These are phyloP conservation scores for Strigamia transsilvanica DNA, from an alignment of 2,888 invertebrate genomes.

Conservation along the genomic window DNA sequence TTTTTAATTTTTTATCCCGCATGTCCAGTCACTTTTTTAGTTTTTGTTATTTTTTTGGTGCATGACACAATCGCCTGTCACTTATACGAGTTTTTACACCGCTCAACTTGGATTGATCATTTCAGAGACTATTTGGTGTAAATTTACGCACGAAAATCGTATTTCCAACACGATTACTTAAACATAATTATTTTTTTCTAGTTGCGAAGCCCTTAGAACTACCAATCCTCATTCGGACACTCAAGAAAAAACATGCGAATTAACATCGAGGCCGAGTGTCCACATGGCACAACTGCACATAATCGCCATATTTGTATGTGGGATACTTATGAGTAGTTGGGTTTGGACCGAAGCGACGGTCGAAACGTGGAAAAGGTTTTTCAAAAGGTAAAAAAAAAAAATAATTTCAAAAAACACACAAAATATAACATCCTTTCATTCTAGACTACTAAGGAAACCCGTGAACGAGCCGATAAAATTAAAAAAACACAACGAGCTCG, in stretches of 20 bases:
- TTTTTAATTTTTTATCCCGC: conserved; percentile 51
- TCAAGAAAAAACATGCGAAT: conserved; percentile 68
- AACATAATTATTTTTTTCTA: background rate
- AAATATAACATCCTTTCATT: conserved; percentile 31
- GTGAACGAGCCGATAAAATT: conserved; percentile 64
- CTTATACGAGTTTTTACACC: conserved; percentile 80
- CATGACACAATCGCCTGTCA: conserved; percentile 83
- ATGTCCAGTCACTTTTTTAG: conserved; percentile 71
- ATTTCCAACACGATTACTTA: background rate
- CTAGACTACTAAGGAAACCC: conserved; percentile 60
- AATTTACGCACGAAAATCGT: conserved; percentile 64
- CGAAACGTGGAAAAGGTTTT: conserved; percentile 84
- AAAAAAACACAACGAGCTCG: conserved; percentile 89
- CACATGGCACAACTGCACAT: conserved; percentile 83
- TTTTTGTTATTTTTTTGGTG: conserved; percentile 79
- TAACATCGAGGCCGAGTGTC: conserved; percentile 79
- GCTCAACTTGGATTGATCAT: conserved; percentile 77
- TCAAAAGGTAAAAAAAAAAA: conserved; percentile 78
- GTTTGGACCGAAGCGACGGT: conserved; percentile 88
- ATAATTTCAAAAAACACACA: conserved; percentile 55
- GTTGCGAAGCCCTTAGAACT: conserved; percentile 53
- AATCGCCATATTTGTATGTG: conserved; percentile 82
- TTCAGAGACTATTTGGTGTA: conserved; percentile 83
- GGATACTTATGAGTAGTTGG: conserved; percentile 91
- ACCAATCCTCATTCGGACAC: background rate